Conservation (phyloP, 2,888 invertebrate species). For the Onthophagus sagittarius region DNA sequence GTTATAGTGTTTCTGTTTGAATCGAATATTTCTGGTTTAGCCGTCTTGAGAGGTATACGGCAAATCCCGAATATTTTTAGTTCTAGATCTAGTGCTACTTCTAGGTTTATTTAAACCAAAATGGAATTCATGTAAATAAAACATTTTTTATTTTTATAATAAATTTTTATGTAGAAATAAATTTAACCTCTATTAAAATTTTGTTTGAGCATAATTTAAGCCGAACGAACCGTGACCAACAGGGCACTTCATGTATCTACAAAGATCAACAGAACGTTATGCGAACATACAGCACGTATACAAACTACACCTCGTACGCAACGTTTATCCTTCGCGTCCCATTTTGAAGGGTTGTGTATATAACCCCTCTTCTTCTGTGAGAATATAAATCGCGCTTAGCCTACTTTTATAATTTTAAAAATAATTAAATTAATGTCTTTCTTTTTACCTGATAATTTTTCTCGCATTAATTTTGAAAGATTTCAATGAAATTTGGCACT, state of each 20-base stretch:
- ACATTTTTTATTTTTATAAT: too few relatives aligned
- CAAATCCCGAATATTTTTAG: too few relatives aligned
- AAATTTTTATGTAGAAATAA: too few relatives aligned
- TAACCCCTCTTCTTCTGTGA: not conserved
- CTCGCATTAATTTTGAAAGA: not conserved
- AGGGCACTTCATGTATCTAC: conserved; percentile 5
- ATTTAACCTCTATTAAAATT: too few relatives aligned
- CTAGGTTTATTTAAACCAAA: too few relatives aligned
- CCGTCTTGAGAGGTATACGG: too few relatives aligned
- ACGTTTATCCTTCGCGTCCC: not conserved
- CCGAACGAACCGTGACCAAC: not conserved
- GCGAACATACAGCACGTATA: not conserved
- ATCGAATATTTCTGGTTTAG: too few relatives aligned
- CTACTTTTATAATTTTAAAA: not conserved
- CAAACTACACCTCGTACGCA: not conserved
- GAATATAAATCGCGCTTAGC: not conserved
- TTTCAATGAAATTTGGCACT: not conserved
- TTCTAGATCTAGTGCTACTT: too few relatives aligned
- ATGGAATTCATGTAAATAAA: too few relatives aligned
- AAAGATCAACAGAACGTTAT: conserved; percentile 4
- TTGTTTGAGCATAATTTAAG: too few relatives aligned
- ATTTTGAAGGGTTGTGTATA: not conserved
- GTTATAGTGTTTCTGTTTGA: too few relatives aligned
- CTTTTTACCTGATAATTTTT: not conserved
- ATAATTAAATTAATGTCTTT: too few relatives aligned